These are phyloP conservation scores for Trachelus iudaicus DNA, from an alignment of 2,888 invertebrate species.

Conservation along the genomic window DNA sequence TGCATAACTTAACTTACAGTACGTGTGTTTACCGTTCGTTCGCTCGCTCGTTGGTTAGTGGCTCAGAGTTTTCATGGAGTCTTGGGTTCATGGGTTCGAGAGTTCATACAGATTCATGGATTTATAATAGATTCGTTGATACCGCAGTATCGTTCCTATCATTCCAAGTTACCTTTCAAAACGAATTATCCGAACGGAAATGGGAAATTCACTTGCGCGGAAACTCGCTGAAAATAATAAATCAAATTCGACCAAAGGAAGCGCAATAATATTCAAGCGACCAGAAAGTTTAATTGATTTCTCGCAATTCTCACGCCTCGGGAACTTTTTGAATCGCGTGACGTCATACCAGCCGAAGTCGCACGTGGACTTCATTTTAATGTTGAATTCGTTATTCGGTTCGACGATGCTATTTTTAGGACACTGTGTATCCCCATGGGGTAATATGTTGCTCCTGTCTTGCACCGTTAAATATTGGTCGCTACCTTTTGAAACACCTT, in stretches of 20 bases:
- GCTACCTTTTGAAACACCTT: neutral
- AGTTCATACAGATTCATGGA: neutral
- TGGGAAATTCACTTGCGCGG: no score
- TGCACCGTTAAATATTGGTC: neutral
- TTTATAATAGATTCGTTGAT: neutral
- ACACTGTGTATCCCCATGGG: no score
- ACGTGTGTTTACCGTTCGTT: neutral
- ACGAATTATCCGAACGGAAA: neutral
- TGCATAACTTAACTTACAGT: neutral
- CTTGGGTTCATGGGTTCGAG: neutral
- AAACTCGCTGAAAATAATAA: no score
- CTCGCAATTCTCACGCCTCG: conserved; percentile 1
- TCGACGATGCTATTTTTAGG: neutral
- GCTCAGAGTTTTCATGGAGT: neutral
- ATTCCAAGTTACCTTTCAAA: neutral
- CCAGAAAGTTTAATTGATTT: neutral
- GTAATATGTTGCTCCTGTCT: neutral
- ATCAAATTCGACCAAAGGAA: neutral
- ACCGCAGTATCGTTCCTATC: neutral
- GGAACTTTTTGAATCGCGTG: conserved; percentile 1
- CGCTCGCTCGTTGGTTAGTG: neutral
- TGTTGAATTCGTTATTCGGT: neutral
- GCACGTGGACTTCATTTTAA: neutral
- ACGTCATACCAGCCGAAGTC: neutral
- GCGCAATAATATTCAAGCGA: neutral